phyloP scores from a whole-genome alignment of 2,797 vertebrate genomes.

The Tenualosa ilisha region DNA sequence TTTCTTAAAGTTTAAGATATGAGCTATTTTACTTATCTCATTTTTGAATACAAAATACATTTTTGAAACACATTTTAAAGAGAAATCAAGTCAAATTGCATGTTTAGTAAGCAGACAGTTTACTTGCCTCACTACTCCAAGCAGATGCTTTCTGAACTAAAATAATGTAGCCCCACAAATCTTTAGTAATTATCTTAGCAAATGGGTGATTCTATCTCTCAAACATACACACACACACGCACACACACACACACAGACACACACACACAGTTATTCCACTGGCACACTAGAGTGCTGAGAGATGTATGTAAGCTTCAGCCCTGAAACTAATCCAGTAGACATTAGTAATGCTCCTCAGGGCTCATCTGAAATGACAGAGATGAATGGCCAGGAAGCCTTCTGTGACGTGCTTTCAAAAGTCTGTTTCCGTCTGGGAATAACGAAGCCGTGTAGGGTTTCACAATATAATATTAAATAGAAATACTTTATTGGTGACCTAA shows the following conservation, averaged over 20 bases:
- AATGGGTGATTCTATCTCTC: background rate
- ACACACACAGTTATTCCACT: conserved; percentile 11
- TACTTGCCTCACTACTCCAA: background rate
- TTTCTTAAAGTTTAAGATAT: background rate
- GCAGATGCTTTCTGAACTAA: background rate
- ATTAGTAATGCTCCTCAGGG: conserved; percentile 39
- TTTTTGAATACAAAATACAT: background rate
- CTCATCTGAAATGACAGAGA: conserved; percentile 40
- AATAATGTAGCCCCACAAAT: background rate
- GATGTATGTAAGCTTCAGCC: conserved; percentile 27
- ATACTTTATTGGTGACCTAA: conserved; percentile 38
- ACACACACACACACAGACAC: background rate
- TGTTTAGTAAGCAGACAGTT: background rate
- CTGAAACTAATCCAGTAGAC: conserved; percentile 39
- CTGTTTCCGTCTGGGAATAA: conserved; percentile 33
- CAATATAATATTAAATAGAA: conserved; percentile 36
- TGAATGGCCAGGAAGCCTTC: conserved; percentile 36
- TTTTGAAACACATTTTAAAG: background rate
- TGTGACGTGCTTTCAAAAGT: conserved; percentile 32
- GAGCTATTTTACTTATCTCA: background rate
- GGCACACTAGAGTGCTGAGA: conserved; percentile 23
- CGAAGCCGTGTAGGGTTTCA: conserved; percentile 33
- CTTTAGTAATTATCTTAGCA: background rate
- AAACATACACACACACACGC: background rate
- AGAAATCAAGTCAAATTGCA: background rate